These are phyloP conservation scores for Dromas ardeola DNA, from an alignment of 2,113 vertebrate species.

Conservation along the genomic window DNA sequence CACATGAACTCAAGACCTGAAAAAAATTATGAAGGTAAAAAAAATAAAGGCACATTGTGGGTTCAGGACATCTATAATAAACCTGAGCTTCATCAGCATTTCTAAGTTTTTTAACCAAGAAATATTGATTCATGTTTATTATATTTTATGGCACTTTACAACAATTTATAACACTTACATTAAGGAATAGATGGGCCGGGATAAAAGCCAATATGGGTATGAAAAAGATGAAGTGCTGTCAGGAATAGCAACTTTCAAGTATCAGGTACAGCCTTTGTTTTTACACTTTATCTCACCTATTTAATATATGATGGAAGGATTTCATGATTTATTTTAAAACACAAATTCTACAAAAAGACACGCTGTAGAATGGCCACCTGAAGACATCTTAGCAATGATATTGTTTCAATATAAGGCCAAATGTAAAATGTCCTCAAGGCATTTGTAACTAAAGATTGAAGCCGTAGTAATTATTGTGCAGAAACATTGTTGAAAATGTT, in stretches of 20 bases:
- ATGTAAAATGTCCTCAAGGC: neutral
- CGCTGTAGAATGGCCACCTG: neutral
- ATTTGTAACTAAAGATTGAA: neutral
- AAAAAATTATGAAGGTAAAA: slow-evolving; percentile 24
- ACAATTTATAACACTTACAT: slow-evolving; percentile 83
- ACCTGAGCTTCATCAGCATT: slow-evolving; percentile 75
- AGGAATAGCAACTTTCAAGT: slow-evolving; percentile 68
- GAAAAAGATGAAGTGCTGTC: slow-evolving; percentile 77
- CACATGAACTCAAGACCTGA: neutral
- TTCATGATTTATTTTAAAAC: slow-evolving; percentile 31
- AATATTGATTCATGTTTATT: slow-evolving; percentile 83
- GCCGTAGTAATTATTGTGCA: neutral
- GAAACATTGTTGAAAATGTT: neutral
- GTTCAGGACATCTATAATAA: slow-evolving; percentile 65
- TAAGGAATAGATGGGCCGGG: slow-evolving; percentile 78
- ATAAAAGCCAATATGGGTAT: slow-evolving; percentile 75
- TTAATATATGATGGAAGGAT: slow-evolving; percentile 36
- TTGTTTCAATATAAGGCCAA: neutral
- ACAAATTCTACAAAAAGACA: neutral
- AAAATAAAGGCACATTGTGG: slow-evolving; percentile 51
- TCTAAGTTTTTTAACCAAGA: slow-evolving; percentile 80
- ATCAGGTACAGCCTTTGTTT: slow-evolving; percentile 65
- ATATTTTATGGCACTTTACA: slow-evolving; percentile 78
- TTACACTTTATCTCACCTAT: slow-evolving; percentile 56
- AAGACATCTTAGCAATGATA: neutral